Evolutionary conservation across 2,797 vertebrate genomes (phyloP), one percentile per base, ranked within the genome.

Genomic region (Bradypus variegatus): DNA sequence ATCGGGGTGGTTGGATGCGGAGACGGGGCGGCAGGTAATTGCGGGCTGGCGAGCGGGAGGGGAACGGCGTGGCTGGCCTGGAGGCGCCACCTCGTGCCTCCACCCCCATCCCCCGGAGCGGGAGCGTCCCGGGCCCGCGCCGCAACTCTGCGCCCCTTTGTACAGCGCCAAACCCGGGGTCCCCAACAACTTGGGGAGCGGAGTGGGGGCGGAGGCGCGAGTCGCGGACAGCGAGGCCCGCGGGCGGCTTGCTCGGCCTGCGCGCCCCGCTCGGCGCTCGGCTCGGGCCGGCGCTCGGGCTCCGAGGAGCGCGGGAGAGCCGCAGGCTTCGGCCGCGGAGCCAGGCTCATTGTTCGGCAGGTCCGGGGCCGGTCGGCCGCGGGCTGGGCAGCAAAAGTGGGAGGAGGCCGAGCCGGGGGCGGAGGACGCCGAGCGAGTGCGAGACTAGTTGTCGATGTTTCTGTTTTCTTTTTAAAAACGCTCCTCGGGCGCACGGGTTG

Each of bases 1-100:
- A 93, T 97, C 98, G 98, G 98, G 98, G 98, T 98, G 98, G 98
- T 98, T 97, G 97, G 98, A 98, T 98, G 98, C 98, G 97, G 94
- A 97, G 95, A 97, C 96, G 96, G 96, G 96, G 97, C 95, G 97
- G 95, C 98, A 98, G 98, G 98, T 98, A 98, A 98, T 53, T 81
- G 97, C 84, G 95, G 96, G 96, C 96, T 79, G 88, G 97, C 97
- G 95, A 97, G 97, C 95, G 93, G 94, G 76, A 94, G 96, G 94
- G 96, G 96, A 95, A 38, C 95, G 97, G 93, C 96, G 95, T 96
- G 90, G 97, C 97, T 96, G 97, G 95, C 91, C 95, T 96, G 97
- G 69, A 77, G 41, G 93, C 93, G 96, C 58, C 58, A 96, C 88
- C 89, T 80, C 29, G 97, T 97, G 69, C 70, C 73, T 45, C 48